Conservation (phyloP, 2,888 invertebrate genomes). For the Incurvaria masculella region DNA sequence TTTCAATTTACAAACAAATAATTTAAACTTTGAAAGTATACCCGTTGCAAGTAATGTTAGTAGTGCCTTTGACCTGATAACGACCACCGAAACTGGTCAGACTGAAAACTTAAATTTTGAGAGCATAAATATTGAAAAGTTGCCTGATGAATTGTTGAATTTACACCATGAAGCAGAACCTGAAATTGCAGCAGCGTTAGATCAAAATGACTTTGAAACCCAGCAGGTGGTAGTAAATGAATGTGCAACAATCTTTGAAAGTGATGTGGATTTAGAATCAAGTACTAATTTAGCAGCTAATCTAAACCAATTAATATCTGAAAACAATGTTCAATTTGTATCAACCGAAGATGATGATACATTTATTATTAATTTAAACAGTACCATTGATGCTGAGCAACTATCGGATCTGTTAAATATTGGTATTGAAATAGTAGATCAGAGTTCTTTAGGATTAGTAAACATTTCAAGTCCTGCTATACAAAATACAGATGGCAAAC, state of each 20-base stretch:
- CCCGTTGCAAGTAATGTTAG: slow-evolving; percentile 30
- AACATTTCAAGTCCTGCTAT: too few relatives aligned
- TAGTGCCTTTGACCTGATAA: slow-evolving; percentile 22
- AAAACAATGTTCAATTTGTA: slow-evolving; percentile 45
- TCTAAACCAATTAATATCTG: slow-evolving; percentile 46
- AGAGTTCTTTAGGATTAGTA: too few relatives aligned
- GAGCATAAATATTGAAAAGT: slow-evolving; percentile 35
- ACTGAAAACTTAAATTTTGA: slow-evolving; percentile 30
- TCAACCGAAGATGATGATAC: slow-evolving; percentile 49
- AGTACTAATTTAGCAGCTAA: slow-evolving; percentile 45
- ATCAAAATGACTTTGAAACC: slow-evolving; percentile 10
- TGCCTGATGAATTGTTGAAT: slow-evolving; percentile 36
- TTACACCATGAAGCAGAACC: slow-evolving; percentile 22
- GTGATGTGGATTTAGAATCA: slow-evolving; percentile 46
- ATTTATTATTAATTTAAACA: slow-evolving; percentile 46
- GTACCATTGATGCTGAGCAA: slow-evolving; percentile 45
- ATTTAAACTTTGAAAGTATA: slow-evolving; percentile 43
- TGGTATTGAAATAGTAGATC: slow-evolving; percentile 26
- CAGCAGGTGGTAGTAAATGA: slow-evolving; percentile 34
- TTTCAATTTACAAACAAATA: slow-evolving; percentile 20
- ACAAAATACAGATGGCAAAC: too few relatives aligned
- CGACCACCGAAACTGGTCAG: slow-evolving; percentile 25
- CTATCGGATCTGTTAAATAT: slow-evolving; percentile 46
- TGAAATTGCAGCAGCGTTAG: neutral
- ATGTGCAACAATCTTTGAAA: slow-evolving; percentile 48